Evolutionary conservation across 1,140 invertebrate species (phyloP), one percentile per base, ranked within the genome.

Genomic region (Pentalonia nigronervosa): DNA sequence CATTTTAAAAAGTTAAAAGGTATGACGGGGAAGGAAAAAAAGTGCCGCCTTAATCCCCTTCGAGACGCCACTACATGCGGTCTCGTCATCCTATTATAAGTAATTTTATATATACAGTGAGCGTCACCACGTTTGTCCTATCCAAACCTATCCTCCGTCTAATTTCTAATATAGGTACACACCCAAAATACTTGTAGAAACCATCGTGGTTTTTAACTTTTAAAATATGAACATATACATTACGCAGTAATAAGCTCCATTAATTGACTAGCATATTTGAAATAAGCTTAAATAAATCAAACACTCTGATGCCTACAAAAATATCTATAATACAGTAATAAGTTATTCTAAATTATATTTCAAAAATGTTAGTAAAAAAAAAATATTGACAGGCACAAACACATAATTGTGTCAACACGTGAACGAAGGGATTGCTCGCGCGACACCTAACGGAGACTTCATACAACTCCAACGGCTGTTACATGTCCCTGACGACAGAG

Each of bases 401-500:
- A 14, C 11, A 4, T 9, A 6, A 76, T 34, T 0, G 14, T 76
- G 21, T n/a, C 60, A 76, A n/a, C 30, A 76, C 14, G 17, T n/a
- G 60, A 84, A 25, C 50, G 88, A 89, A 93, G 81, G 91, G 91
- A 83, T 84, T 93, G 91, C 23, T 53, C n/a, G 17, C 25, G 81
- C 91, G 91, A 86, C 91, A 93, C 91, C 91, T 93, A 86, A 45
- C 47, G 90, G 90, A n/a, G 9, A n/a, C 60, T 14, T 8, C 20
- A 17, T 25, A n/a, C 90, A 91, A 91, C 60, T 50, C 17, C 7
- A 45, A 34, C 1, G n/a, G 23, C 36, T 21, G 20, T 81, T 25
- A 23, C 45, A 7, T 48, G 2, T 47, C 91, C 91, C 91, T 92
- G 91, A 81, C 41, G 48, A 86, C 76, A 93, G 91, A 93, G 76